Evolutionary conservation across 1,140 invertebrate species (phyloP).

Genomic region (Dolichoris vasculosae): DNA sequence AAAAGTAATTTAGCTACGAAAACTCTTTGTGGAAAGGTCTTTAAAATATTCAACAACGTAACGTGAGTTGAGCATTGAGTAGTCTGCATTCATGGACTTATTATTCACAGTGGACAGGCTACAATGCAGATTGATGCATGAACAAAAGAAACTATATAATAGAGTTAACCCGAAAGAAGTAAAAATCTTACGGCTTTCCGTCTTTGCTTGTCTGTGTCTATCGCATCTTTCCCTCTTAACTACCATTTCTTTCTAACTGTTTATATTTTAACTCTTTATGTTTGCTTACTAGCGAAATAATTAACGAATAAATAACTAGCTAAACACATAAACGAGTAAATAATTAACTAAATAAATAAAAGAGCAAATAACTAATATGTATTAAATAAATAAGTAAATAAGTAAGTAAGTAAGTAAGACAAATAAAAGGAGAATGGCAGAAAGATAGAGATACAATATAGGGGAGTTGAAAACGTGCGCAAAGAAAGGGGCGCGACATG

Average conservation of each 20-base stretch:
- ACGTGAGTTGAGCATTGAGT: background rate
- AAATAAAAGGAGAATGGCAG: background rate
- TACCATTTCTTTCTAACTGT: too few species aligned
- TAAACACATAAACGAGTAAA: too few species aligned
- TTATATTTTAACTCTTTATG: too few species aligned
- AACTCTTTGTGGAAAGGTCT: constrained; percentile 13
- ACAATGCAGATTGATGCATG: background rate
- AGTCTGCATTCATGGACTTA: background rate
- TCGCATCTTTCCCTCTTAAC: background rate
- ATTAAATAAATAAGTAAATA: too few species aligned
- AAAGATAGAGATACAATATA: background rate
- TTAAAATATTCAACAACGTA: constrained; percentile 18
- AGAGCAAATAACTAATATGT: too few species aligned
- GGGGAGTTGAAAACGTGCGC: background rate
- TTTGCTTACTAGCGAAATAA: too few species aligned
- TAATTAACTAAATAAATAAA: too few species aligned
- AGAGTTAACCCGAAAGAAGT: constrained; percentile 1
- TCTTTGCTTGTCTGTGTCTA: background rate
- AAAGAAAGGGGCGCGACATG: background rate
- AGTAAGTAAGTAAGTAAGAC: too few species aligned
- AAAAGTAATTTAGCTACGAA: constrained; percentile 17
- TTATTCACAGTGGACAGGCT: constrained; percentile 18
- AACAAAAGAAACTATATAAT: constrained; percentile 30
- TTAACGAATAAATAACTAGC: background rate
- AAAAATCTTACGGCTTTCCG: constrained; percentile 26